Conservation (phyloP, 2,888 invertebrate genomes). For the Linnaemya vulpina region DNA sequence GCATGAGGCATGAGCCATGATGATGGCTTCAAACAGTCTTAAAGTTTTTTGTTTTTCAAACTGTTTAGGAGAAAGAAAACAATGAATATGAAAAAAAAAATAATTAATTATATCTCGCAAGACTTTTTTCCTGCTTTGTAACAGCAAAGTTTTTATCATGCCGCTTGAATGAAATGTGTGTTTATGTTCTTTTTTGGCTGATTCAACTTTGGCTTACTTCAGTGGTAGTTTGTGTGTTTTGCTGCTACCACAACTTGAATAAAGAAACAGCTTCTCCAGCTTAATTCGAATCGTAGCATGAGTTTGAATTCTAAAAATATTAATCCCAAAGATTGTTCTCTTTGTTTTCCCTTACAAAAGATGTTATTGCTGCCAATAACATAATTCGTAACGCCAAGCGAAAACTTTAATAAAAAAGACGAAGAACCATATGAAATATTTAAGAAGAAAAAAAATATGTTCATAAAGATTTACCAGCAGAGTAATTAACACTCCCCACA, state of each 20-base stretch:
- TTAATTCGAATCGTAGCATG: slow-evolving; percentile 58
- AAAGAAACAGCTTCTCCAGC: slow-evolving; percentile 27
- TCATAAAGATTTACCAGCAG: slow-evolving; percentile 41
- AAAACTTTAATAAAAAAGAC: slow-evolving; percentile 15
- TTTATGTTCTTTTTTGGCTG: not conserved
- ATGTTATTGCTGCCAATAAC: slow-evolving; percentile 62
- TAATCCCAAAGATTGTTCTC: slow-evolving; percentile 22
- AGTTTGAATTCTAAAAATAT: slow-evolving; percentile 43
- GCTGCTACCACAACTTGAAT: slow-evolving; percentile 32
- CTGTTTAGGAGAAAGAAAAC: slow-evolving; percentile 5
- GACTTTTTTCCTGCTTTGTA: slow-evolving; percentile 21
- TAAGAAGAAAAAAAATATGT: no score
- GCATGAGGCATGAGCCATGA: slow-evolving; percentile 1
- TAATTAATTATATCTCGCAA: slow-evolving; percentile 67
- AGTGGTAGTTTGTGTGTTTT: slow-evolving; percentile 48
- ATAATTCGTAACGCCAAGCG: slow-evolving; percentile 66
- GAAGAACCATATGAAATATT: not conserved
- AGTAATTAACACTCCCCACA: slow-evolving; percentile 56
- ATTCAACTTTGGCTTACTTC: slow-evolving; percentile 34
- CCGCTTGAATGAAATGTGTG: slow-evolving; percentile 12
- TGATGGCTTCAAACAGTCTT: slow-evolving; percentile 68
- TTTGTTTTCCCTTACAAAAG: slow-evolving; percentile 29
- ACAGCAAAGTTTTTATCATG: slow-evolving; percentile 18
- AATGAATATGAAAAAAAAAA: slow-evolving; percentile 57
- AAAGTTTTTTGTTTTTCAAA: not conserved